These are phyloP conservation scores for Dryobota labecula DNA, from an alignment of 2,888 invertebrate genomes.

Conservation along the genomic window DNA sequence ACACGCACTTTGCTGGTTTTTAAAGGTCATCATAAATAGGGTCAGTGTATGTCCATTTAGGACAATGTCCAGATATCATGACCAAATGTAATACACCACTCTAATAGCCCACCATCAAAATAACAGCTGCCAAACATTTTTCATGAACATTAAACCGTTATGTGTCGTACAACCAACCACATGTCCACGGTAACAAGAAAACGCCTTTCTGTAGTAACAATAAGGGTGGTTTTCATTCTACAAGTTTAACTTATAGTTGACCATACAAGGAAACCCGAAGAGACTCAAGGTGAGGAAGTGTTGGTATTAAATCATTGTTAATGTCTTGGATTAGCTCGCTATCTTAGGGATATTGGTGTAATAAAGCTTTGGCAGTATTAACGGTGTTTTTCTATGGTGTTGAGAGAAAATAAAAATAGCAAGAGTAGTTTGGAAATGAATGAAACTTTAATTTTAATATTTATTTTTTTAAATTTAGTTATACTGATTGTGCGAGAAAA, in stretches of 20 bases:
- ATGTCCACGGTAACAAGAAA: background rate
- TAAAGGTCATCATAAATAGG: no score
- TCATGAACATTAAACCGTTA: constrained; percentile 46
- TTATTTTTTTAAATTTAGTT: no score
- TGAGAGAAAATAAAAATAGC: background rate
- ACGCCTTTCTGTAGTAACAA: background rate
- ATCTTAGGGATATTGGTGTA: constrained; percentile 52
- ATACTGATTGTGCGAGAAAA: no score
- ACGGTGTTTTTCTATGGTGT: constrained; percentile 17
- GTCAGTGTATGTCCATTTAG: no score
- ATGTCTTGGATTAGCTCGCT: constrained; percentile 63
- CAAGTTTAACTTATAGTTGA: background rate
- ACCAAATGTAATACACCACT: constrained; percentile 14
- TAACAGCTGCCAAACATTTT: constrained; percentile 35
- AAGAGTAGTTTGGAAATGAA: background rate
- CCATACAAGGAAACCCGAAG: constrained; percentile 50
- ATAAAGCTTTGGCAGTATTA: constrained; percentile 31
- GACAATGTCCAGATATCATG: constrained; percentile 19
- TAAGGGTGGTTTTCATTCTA: constrained; percentile 11
- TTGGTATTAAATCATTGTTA: constrained; percentile 68
- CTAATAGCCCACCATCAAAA: constrained; percentile 21
- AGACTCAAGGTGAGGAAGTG: constrained; percentile 49
- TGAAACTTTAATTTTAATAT: no score
- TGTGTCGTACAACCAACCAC: constrained; percentile 22
- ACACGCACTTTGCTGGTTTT: no score